Base-by-base conservation (phyloP, 2,113 vertebrate species). In the Gnathonemus longibarbis region DNA sequence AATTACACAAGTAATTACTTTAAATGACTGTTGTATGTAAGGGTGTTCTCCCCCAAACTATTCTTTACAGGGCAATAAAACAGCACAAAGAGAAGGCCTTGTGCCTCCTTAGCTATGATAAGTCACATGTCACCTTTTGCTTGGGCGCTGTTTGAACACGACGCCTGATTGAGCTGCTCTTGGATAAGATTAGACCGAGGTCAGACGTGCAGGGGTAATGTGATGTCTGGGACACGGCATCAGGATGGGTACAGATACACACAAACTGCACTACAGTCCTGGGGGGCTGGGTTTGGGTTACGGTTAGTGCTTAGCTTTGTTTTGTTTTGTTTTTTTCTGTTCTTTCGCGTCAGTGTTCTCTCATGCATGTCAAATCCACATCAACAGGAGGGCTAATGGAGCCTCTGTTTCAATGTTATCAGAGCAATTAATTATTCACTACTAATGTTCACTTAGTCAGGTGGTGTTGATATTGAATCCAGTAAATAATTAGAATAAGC, bases 11-110 rank as follows among this genome's bases (percentile, higher is more conserved):
- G n/a, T 70, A 31, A 70, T 70, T 31, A 70, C 10, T 13, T 70
- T 70, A 70, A 70, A 70, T 70, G n/a, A 31, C 8, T 27, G 62
- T 70, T 70, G 13, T 70, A 11, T 31, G 62, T 70, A 13, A 11
- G 10, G n/a, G 10, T 70, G 9, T 27, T 13, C 62, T 39, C 35
- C 13, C 13, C 74, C 4, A 80, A 19, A 19, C 2, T 87, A 39
- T 17, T 70, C 50, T 52, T 87, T 87, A 87, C n/a, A 35, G 21
- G 84, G 42, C 89, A 39, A 39, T 90, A 27, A 87, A 84, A 52
- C 6, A 45, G 52, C 31, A 87, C 21, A n/a, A 58, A 6, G 15
- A 21, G 21, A 80, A 48, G 21, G 10, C 13, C 8, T 15, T 52
- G 11, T 19, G 45, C 31, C 83, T 89, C 42, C 35, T 21, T 5